A percentile compares a stretch with the other conserved stretches of the same genome.
These are phyloP conservation scores for Chelon labrosus DNA, from an alignment of 2,797 vertebrate genomes.

Conservation along the genomic window DNA sequence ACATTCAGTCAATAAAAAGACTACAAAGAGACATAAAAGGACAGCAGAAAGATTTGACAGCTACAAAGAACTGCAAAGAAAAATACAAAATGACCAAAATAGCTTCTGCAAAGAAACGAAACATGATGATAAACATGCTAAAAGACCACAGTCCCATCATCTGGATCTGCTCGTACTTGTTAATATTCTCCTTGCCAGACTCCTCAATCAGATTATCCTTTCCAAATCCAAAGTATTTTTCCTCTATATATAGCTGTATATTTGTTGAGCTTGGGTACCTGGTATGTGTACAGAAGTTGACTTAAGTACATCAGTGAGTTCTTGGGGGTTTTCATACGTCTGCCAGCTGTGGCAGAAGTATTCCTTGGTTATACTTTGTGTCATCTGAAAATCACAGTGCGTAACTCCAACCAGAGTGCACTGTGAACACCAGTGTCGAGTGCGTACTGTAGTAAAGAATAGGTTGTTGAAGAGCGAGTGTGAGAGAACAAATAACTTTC, in stretches of 20 bases:
- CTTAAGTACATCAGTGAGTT: neutral
- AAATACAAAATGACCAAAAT: neutral
- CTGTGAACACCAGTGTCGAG: conserved; percentile 7
- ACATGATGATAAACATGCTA: neutral
- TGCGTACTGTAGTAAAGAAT: neutral
- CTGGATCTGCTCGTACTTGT: too few relatives aligned
- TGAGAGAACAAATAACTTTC: conserved; percentile 4
- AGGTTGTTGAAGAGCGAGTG: neutral
- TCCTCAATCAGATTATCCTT: too few relatives aligned
- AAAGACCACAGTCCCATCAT: neutral
- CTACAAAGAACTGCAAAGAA: neutral
- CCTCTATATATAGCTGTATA: too few relatives aligned
- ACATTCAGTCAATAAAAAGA: neutral
- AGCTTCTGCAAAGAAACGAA: neutral
- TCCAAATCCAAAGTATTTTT: too few relatives aligned
- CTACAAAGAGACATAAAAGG: neutral
- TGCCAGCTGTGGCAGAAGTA: too few relatives aligned
- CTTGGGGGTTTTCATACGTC: neutral
- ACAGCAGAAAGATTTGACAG: neutral
- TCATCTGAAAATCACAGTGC: neutral
- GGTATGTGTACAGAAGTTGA: neutral
- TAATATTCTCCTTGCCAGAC: too few relatives aligned
- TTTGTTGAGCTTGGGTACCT: too few relatives aligned
- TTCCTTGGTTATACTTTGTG: neutral
- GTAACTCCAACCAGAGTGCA: conserved; percentile 23